Base-by-base conservation (phyloP, 1,140 invertebrate species). In the Leptopilina clavipes region DNA sequence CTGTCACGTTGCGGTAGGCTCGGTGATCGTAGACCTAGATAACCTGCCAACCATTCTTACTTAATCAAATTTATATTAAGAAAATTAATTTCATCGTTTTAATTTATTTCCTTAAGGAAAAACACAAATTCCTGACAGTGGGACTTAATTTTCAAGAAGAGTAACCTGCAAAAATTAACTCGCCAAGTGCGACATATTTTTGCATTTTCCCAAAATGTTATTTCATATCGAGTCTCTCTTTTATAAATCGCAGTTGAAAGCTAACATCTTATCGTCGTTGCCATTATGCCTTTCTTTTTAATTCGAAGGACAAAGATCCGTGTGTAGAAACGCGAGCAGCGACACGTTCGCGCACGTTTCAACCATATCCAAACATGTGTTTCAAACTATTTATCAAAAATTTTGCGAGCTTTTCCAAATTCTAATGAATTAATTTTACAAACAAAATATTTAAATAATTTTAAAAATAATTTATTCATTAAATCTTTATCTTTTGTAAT, bases 241-340 rank as follows among this genome's bases (percentile, higher is more conserved):
- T 65, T 65, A 31, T 31, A 14, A 25, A 25, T 14, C 22, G 3
- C 9, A 25, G 11, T n/a, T 14, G 59, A n/a, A n/a, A 65, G 25
- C 59, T 31, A 59, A 65, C 59, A 65, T 65, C 59, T 31, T 31
- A 65, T 65, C 25, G 59, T 65, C 25, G 59, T 65, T 65, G 59
- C 59, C 59, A 65, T 65, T 65, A 65, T 37, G 59, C 59, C 59
- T 65, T 65, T 65, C 59, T 65, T 65, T 65, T 65, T 31, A 25
- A 31, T 65, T 65, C 22, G 59, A 65, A 65, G 59, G 59, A 65
- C 59, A 65, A 65, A 65, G 59, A 65, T 65, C 59, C 59, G 59
- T 31, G 59, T 65, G 14, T 65, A 25, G 22, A 65, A 65, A 65
- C 59, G 22, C 19, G 59, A 65, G 14, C 59, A 65, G 59, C 59